Percentiles rank a stretch among this genome's conserved stretches.
Conservation (phyloP, 1,140 invertebrate genomes). For the Pseudomyrmex concolor region DNA sequence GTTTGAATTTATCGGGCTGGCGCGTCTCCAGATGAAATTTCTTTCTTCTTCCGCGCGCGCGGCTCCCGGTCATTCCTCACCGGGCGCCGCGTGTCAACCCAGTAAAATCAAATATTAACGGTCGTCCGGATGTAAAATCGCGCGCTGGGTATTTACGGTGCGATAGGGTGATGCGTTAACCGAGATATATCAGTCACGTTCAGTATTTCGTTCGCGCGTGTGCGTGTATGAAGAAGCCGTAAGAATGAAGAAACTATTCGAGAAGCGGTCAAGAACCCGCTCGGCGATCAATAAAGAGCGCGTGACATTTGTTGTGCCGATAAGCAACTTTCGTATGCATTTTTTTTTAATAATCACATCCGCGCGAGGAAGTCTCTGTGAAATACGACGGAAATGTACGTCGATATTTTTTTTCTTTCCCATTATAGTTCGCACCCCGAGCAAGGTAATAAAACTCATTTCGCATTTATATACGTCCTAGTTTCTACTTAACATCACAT, state of each 20-base stretch:
- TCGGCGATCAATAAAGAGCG: conserved; percentile 18
- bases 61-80: conserved; percentile 50
- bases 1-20: conserved; percentile 72
- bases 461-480: neutral
- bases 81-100: conserved; percentile 47
- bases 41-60: conserved; percentile 43
- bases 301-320: conserved; percentile 8
- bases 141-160: conserved; percentile 54
- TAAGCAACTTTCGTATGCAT: conserved; percentile 5
- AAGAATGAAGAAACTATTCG: conserved; percentile 49
- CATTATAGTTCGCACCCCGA: neutral
- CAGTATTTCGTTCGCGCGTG: conserved; percentile 26
- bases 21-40: conserved; percentile 61
- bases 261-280: conserved; percentile 9
- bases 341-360: conserved; percentile 16
- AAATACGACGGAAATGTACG: neutral
- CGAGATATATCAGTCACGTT: conserved; percentile 53
- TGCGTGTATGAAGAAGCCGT: conserved; percentile 12
- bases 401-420: neutral
- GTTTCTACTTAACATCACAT: neutral
- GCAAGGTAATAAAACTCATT: neutral
- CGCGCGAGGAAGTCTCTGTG: neutral
- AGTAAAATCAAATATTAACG: conserved; percentile 74
- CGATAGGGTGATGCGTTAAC: conserved; percentile 42
- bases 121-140: conserved; percentile 36